A percentile compares a stretch with the other conserved stretches of the same genome.
These are phyloP conservation scores for Congeria kusceri DNA, from an alignment of 2,888 invertebrate species.

Conservation along the genomic window DNA sequence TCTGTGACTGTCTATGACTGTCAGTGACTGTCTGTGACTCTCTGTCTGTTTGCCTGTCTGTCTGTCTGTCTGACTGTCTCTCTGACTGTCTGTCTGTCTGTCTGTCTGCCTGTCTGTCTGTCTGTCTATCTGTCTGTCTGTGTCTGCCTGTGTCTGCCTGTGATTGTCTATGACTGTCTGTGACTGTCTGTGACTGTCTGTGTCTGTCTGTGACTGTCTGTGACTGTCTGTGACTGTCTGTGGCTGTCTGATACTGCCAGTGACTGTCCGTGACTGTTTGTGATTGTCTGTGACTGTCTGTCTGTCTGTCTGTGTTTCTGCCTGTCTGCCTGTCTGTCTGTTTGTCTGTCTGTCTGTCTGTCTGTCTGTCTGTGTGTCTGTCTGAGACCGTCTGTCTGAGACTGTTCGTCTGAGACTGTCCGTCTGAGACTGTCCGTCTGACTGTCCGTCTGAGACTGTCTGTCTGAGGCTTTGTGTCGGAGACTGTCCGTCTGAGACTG, in stretches of 20 bases:
- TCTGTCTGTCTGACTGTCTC: neutral
- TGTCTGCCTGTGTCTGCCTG: neutral
- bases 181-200: neutral
- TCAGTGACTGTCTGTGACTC: neutral
- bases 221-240: neutral
- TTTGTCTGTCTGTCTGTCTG: conserved; percentile 3
- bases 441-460: neutral
- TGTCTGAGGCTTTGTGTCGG: too few species aligned
- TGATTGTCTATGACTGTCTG: neutral
- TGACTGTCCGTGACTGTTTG: neutral
- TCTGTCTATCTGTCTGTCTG: neutral
- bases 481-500: neutral
- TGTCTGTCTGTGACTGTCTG: neutral
- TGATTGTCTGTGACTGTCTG: neutral
- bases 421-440: neutral
- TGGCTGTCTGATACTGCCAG: neutral
- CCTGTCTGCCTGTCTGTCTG: neutral
- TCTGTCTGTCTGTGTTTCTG: neutral
- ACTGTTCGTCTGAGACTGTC: neutral
- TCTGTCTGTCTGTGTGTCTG: conserved; percentile 3
- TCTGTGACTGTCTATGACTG: neutral
- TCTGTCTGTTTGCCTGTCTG: neutral
- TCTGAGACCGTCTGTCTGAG: neutral
- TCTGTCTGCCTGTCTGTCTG: neutral
- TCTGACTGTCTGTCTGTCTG: neutral